Evolutionary conservation across 2,888 invertebrate genomes (phyloP), one percentile per base, ranked within the genome.

Genomic region (Cyclophora punctaria): DNA sequence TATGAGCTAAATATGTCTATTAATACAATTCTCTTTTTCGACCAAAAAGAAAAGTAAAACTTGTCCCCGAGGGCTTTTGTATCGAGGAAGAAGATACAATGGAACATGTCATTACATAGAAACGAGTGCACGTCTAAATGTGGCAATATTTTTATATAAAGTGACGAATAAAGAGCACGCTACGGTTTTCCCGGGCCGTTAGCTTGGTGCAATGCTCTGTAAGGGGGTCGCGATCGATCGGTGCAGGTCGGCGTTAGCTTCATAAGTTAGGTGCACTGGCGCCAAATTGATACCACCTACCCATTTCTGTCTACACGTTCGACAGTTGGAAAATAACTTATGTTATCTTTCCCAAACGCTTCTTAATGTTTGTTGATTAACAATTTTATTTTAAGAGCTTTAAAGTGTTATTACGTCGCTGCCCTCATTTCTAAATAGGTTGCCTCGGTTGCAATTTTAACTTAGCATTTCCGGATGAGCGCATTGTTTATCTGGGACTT

Each of bases 191-290:
- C 81, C 79, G 75, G 80, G 78, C 75, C 70, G 74, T 69, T 67
- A 66, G 75, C 75, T 74, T 75, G 80, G 87, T 87, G 87, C 87
- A 86, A 81, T 75, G 87, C 73, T 79, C 87, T 78, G 73, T 75
- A 86, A 87, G 78, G 80, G 76, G 87, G 87, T 86, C 86, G 78
- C 62, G 64, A 86, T 86, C 85, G 86, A 87, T 87, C 83, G 66
- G 60, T 64, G 62, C 75, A 67, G 76, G 78, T 75, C 78, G 74
- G 48, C 64, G 64, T 67, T 65, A 60, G 66, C 68, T 67, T 65
- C 65, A 66, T 69, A 69, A 73, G 62, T 72, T 69, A 63, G 66
- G 62, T 71, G 75, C 73, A 74, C 68, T 67, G 71, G 70, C 75
- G 75, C 77, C 74, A 68, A 76, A 74, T 71, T 69, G 69, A 63